Base-by-base conservation (phyloP, 2,113 vertebrate genomes). In the Ivindomyrus marchei region DNA sequence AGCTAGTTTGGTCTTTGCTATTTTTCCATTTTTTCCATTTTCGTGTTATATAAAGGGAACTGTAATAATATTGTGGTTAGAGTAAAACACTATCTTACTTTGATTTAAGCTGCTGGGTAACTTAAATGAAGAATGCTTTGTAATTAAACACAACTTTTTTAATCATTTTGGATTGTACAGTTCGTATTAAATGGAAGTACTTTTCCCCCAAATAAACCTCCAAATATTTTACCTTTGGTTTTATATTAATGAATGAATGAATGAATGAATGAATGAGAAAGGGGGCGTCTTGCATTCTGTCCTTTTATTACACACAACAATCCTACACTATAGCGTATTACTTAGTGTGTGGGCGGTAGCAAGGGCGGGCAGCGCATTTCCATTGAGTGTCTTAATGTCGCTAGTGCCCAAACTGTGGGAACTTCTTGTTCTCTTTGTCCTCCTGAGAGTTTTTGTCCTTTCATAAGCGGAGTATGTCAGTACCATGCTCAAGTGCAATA, bases 101-200 rank as follows among this genome's bases (percentile, higher is more conserved):
- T 92, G 92, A 92, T 93, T 91, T 91, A 93, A 92, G 93, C 93
- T 94, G 93, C 93, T 93, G 93, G 91, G 91, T 93, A 88, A 93
- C 90, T 92, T 93, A 90, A 89, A 89, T 92, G 90, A 92, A 70
- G 88, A 92, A 92, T 93, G 89, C 91, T 90, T 90, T 89, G 92
- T 89, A 88, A 91, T 90, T 89, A 86, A 93, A 91, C 89, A 91
- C 88, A 90, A 90, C 87, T 88, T 92, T 93, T 92, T 93, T 89
- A 91, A 91, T 92, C 91, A 91, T 93, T 93, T 88, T 91, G 88
- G 90, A 92, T 92, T 94, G 93, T 94, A 94, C 93, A 93, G 93
- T 94, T 94, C 91, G 90, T 93, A 90, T 89, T 92, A 90, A 91
- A 90, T 92, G 90, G 89, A 90, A 92, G 90, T 1, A 62, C 89